Conservation (phyloP, 2,797 vertebrate species). For the Alfaro cultratus region DNA sequence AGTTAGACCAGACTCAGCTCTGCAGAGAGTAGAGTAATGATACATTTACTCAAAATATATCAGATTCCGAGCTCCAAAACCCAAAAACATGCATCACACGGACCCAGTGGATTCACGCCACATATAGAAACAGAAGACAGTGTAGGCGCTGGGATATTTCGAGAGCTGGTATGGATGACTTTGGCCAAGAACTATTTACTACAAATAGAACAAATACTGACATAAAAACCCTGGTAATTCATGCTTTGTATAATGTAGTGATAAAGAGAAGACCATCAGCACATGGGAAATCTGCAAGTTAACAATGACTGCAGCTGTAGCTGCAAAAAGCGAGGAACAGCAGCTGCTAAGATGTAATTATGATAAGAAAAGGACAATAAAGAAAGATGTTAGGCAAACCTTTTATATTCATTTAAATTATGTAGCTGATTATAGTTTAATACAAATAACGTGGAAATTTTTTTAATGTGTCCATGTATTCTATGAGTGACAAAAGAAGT, state of each 20-base stretch:
- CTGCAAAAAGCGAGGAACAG: neutral
- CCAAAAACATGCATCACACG: slow-evolving; percentile 5
- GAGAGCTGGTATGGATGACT: slow-evolving; percentile 7
- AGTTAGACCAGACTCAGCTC: slow-evolving; percentile 14
- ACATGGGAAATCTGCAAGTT: slow-evolving; percentile 4
- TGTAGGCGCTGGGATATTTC: neutral
- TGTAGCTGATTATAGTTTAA: neutral
- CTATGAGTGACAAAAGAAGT: neutral
- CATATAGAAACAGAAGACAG: slow-evolving; percentile 2
- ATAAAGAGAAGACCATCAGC: slow-evolving; percentile 6
- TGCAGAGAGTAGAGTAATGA: slow-evolving; percentile 25
- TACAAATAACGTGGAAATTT: neutral
- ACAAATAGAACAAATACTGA: slow-evolving; percentile 16
- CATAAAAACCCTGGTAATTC: neutral
- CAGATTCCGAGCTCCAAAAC: slow-evolving; percentile 16
- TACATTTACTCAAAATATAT: slow-evolving; percentile 31
- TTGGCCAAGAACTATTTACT: slow-evolving; percentile 1
- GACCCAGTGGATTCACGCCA: neutral
- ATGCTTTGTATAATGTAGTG: neutral
- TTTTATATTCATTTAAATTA: slow-evolving; percentile 4
- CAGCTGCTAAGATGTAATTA: slow-evolving; percentile 14
- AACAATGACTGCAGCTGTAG: neutral
- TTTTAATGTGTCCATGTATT: neutral
- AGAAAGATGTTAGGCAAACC: neutral
- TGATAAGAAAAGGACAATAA: slow-evolving; percentile 4